phyloP scores from a whole-genome alignment of 2,113 vertebrate genomes.

The Martes martes region DNA sequence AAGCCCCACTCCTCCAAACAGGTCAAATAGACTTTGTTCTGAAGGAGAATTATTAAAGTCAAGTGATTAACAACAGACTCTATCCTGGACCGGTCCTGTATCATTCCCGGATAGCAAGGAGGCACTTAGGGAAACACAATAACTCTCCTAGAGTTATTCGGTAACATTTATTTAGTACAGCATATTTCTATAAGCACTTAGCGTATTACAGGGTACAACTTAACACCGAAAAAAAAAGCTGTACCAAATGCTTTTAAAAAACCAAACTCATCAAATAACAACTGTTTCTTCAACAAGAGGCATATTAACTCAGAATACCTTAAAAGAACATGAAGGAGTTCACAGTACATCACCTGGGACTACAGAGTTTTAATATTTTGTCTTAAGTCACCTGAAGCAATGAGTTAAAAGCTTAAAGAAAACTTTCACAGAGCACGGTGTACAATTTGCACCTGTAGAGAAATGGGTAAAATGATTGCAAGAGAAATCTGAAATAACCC shows the following conservation, averaged over 20 bases:
- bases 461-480: not conserved
- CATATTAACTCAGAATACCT: slow-evolving; percentile 5
- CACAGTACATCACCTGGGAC: not conserved
- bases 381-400: slow-evolving; percentile 18
- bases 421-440: not conserved
- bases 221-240: not conserved
- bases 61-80: slow-evolving; percentile 26
- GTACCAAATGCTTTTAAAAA: slow-evolving; percentile 14
- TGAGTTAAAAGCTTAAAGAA: slow-evolving; percentile 16
- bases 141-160: slow-evolving; percentile 34
- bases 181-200: slow-evolving; percentile 33
- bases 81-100: not conserved
- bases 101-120: not conserved
- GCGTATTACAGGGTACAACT: not conserved
- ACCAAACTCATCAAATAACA: slow-evolving; percentile 2
- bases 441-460: slow-evolving; percentile 12
- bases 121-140: not conserved
- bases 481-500: not conserved
- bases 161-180: not conserved
- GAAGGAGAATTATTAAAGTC: slow-evolving; percentile 27
- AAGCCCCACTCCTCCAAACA: slow-evolving; percentile 5
- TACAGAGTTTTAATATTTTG: slow-evolving; percentile 43
- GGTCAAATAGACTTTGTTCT: slow-evolving; percentile 44
- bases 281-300: not conserved
- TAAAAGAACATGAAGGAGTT: not conserved